These are phyloP conservation scores for Drosophila atripex DNA, from an alignment of 2,888 invertebrate species.

Conservation along the genomic window DNA sequence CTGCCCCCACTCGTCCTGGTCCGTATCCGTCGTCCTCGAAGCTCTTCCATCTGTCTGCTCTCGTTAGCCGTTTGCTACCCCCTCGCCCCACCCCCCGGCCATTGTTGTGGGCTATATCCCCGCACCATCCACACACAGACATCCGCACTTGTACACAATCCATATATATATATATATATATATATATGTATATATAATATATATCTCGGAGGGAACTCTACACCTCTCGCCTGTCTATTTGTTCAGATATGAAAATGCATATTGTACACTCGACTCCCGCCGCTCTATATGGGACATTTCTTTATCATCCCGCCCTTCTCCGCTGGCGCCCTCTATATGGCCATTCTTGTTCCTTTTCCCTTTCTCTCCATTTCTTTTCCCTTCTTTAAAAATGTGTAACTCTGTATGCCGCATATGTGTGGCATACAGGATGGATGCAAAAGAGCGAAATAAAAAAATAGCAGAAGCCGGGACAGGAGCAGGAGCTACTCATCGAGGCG, in stretches of 20 bases:
- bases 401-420: conserved; percentile 21
- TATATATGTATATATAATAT: background rate
- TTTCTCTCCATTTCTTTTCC: too few species aligned
- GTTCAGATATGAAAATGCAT: conserved; percentile 70
- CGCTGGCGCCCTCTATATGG: background rate
- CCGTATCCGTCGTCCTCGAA: conserved; percentile 22
- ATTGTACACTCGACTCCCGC: conserved; percentile 73
- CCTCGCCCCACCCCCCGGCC: conserved; percentile 6
- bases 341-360: background rate
- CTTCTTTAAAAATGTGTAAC: conserved; percentile 53
- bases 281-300: conserved; percentile 56
- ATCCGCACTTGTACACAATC: background rate
- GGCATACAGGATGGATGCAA: conserved; percentile 5
- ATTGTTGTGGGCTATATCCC: conserved; percentile 38
- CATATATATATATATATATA: background rate
- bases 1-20: background rate
- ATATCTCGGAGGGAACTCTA: conserved; percentile 9
- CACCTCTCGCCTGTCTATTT: conserved; percentile 33
- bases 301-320: conserved; percentile 25
- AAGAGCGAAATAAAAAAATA: background rate
- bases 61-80: conserved; percentile 14
- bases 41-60: conserved; percentile 42
- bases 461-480: background rate
- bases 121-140: background rate
- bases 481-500: conserved; percentile 43